Base-by-base conservation (phyloP, 2,113 vertebrate genomes). In the Dasyprocta punctata region DNA sequence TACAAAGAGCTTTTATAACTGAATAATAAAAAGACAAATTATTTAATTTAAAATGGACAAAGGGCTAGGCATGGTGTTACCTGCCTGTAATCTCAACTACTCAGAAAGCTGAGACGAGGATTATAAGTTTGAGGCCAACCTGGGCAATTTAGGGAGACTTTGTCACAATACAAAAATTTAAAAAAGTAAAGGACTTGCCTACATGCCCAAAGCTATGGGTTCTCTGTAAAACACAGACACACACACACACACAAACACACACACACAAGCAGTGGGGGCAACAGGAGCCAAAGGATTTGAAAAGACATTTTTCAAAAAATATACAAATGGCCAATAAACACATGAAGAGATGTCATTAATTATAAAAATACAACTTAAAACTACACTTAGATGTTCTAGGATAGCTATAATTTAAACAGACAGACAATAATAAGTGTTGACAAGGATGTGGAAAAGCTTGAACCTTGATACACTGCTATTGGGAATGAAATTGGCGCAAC, bases 361-460 rank as follows among this genome's bases (percentile, higher is more conserved):
- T 69, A 63, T 11, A 38, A 78, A 90, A 94, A 81, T 86, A 30
- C 44, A 61, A 96, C 22, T 73, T 58, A 81, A 93, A 93, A 71
- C 41, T 73, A 60, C 36, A 85, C 6, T 77, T 24, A 96, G 13
- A 84, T 61, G 75, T 44, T 26, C 30, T 81, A 89, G 44, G 67
- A 69, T 69, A n/a, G 47, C 44, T 73, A 20, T 71, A 85, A 81
- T 86, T 61, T 56, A 7, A 80, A 85, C 92, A 65, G 71, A 77
- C 49, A 93, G 61, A 69, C 2, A 69, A 69, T 81, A 24, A 58
- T 22, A 95, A 69, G 56, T 82, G 65, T 60, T 84, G 67, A 0
- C 54, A 17, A 80, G 30, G 44, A 54, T 44, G 9, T 13, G 30
- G 41, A 77, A 63, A 75, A 41, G 67, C 36, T 49, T 2, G 78